Conservation (phyloP, 2,113 vertebrate genomes). For the Erythrocercus mccallii region DNA sequence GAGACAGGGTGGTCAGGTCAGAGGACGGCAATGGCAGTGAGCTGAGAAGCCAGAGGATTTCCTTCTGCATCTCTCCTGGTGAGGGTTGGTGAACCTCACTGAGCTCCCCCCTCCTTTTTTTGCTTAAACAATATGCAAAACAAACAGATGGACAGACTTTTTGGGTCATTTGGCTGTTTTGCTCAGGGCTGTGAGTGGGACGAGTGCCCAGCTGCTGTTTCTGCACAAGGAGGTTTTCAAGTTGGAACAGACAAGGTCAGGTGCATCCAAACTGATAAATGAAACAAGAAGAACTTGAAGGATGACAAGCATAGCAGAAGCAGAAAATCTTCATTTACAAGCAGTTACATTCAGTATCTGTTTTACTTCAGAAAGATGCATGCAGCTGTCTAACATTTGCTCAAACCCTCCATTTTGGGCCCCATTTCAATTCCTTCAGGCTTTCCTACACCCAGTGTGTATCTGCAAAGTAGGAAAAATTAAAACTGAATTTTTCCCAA, state of each 20-base stretch:
- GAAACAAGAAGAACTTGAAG: slow-evolving; percentile 47
- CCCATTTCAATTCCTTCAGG: not conserved
- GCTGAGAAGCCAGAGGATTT: not conserved
- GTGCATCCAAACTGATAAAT: slow-evolving; percentile 66
- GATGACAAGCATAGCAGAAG: slow-evolving; percentile 72
- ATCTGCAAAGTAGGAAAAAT: not conserved
- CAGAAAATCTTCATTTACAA: slow-evolving; percentile 77
- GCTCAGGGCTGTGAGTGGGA: not conserved
- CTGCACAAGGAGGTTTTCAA: slow-evolving; percentile 41
- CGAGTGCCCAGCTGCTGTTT: slow-evolving; percentile 30
- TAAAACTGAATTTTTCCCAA: not conserved
- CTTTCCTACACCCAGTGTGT: not conserved
- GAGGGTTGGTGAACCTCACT: not conserved
- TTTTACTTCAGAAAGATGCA: slow-evolving; percentile 58
- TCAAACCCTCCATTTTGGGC: not conserved
- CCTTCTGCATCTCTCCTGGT: not conserved
- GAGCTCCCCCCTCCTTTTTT: not conserved
- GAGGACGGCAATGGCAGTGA: not conserved
- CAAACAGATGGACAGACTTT: not conserved
- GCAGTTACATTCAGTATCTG: slow-evolving; percentile 76
- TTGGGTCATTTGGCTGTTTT: not conserved
- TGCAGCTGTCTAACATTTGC: slow-evolving; percentile 68
- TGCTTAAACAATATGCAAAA: not conserved
- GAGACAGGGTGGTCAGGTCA: not conserved
- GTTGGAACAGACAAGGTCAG: slow-evolving; percentile 75